Percentiles rank a stretch among this genome's conserved stretches.
Conservation (phyloP, 1,140 invertebrate genomes). For the Penaeus indicus region DNA sequence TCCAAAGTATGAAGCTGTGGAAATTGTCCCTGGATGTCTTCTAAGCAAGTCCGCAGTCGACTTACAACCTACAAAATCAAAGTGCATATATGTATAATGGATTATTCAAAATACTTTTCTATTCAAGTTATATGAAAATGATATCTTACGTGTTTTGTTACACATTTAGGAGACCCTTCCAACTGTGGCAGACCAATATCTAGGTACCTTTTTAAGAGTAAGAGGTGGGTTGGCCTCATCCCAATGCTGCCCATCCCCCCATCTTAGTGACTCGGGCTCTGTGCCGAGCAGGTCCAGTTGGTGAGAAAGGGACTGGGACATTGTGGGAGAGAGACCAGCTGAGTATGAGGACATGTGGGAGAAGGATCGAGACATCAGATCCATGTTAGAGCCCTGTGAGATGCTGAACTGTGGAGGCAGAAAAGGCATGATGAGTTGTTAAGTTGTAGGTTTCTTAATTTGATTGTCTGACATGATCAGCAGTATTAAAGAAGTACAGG, state of each 20-base stretch:
- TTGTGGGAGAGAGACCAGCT: conserved; percentile 50
- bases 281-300: conserved; percentile 55
- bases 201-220: conserved; percentile 54
- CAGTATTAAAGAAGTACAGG: not conserved
- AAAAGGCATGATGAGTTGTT: not conserved
- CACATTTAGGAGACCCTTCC: not conserved
- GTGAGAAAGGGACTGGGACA: conserved; percentile 61
- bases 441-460: not conserved
- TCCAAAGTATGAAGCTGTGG: conserved; percentile 72
- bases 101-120: not conserved
- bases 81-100: no score
- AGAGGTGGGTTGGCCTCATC: conserved; percentile 50
- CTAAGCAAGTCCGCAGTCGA: conserved; percentile 68
- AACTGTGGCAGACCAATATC: not conserved
- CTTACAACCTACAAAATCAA: conserved; percentile 63
- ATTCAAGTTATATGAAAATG: no score
- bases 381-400: conserved; percentile 59
- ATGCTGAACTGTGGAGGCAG: conserved; percentile 55
- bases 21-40: conserved; percentile 74
- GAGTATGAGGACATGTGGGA: conserved; percentile 55
- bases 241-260: conserved; percentile 51
- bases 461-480: no score
- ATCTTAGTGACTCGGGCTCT: conserved; percentile 54
- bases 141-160: no score
- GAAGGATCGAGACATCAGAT: conserved; percentile 57